Conservation (phyloP, 2,888 invertebrate genomes). For the Cenopis cana region DNA sequence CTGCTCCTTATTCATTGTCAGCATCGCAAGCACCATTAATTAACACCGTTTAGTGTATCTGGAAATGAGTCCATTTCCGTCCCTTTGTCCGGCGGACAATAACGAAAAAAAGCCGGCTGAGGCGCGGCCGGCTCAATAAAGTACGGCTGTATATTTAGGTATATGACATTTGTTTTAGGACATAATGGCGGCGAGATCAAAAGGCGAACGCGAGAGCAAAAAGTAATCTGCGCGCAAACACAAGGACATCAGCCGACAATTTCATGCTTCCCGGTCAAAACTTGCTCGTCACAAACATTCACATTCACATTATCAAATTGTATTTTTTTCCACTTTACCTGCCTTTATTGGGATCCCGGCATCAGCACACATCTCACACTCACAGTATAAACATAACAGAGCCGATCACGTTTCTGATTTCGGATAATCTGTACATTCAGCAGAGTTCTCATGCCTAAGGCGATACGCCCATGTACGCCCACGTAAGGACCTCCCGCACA, state of each 20-base stretch:
- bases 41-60: slow-evolving; percentile 21
- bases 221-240: slow-evolving; percentile 28
- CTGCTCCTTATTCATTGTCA: slow-evolving; percentile 3
- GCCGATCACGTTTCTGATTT: slow-evolving; percentile 30
- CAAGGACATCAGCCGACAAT: slow-evolving; percentile 27
- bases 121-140: slow-evolving; percentile 21
- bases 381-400: background rate
- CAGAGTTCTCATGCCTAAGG: slow-evolving; percentile 22
- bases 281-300: background rate
- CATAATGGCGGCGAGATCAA: slow-evolving; percentile 31
- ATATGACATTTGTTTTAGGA: slow-evolving; percentile 25
- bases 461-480: slow-evolving; percentile 17
- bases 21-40: slow-evolving; percentile 5
- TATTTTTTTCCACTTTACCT: background rate
- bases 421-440: slow-evolving; percentile 32
- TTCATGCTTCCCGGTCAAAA: slow-evolving; percentile 39
- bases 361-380: background rate
- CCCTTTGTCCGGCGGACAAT: slow-evolving; percentile 3
- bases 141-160: slow-evolving; percentile 8
- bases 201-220: slow-evolving; percentile 16
- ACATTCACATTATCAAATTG: background rate
- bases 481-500: slow-evolving; percentile 23
- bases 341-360: background rate
- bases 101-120: slow-evolving; percentile 6
- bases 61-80: slow-evolving; percentile 13